Conservation (phyloP, 2,797 vertebrate species). For the Antrozous pallidus region DNA sequence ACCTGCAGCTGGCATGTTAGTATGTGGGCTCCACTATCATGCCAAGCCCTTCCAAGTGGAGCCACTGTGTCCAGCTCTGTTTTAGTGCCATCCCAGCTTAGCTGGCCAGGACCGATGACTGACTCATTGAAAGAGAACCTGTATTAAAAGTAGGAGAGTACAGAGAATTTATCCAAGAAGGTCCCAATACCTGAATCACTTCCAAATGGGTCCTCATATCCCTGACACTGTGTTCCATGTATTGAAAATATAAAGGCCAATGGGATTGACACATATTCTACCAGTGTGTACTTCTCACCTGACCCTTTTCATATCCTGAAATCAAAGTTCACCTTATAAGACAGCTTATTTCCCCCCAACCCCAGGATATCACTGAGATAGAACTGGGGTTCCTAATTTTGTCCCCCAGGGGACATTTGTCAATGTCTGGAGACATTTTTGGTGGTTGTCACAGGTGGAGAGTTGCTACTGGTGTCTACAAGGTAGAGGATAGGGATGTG, state of each 20-base stretch:
- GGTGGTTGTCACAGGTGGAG: neutral
- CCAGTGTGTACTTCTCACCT: neutral
- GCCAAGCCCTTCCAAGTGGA: slow-evolving; percentile 38
- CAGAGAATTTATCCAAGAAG: neutral
- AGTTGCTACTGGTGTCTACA: neutral
- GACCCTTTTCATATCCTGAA: neutral
- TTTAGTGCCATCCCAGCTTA: neutral
- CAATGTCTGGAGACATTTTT: neutral
- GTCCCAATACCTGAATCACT: neutral
- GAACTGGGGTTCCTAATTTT: neutral
- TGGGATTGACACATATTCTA: neutral
- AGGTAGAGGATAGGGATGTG: neutral
- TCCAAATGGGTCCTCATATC: neutral
- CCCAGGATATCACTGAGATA: neutral
- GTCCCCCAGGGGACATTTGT: neutral
- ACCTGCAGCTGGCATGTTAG: neutral
- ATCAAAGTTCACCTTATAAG: neutral
- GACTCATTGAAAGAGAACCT: neutral
- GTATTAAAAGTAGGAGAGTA: too few relatives aligned
- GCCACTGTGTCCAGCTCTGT: neutral
- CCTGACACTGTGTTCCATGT: neutral
- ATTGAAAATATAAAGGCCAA: neutral
- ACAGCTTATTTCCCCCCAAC: neutral
- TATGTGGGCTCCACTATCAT: neutral
- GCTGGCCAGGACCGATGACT: slow-evolving; percentile 31